Evolutionary conservation across 2,888 invertebrate species (phyloP).

Genomic region (Xylophagus ater): DNA sequence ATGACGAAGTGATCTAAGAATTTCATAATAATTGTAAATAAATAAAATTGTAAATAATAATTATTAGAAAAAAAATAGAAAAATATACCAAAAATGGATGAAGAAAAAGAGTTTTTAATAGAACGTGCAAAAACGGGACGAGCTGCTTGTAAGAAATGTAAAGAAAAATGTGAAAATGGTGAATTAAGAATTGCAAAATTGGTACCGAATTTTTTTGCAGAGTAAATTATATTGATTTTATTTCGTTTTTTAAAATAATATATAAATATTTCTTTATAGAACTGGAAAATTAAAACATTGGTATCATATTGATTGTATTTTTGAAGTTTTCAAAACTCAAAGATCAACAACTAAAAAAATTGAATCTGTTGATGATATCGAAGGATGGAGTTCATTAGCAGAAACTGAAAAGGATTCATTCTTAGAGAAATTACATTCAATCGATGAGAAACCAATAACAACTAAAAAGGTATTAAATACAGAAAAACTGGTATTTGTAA

Average conservation of each 20-base stretch:
- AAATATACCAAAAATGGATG: too few species aligned
- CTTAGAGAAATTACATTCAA: slow-evolving; percentile 25
- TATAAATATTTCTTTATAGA: slow-evolving; percentile 8
- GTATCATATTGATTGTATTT: slow-evolving; percentile 70
- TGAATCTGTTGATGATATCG: slow-evolving; percentile 65
- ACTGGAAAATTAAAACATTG: slow-evolving; percentile 69
- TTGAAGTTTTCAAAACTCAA: slow-evolving; percentile 68
- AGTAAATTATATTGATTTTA: background rate
- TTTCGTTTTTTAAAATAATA: background rate
- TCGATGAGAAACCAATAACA: background rate
- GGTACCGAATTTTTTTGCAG: slow-evolving; percentile 48
- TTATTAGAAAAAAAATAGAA: too few species aligned
- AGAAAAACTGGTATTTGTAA: background rate
- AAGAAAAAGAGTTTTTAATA: slow-evolving; percentile 52
- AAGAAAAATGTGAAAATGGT: slow-evolving; percentile 61
- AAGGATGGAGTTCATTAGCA: slow-evolving; percentile 57
- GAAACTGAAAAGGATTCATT: slow-evolving; percentile 57
- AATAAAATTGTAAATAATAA: slow-evolving; percentile 9
- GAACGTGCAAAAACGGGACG: slow-evolving; percentile 73
- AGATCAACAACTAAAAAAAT: slow-evolving; percentile 72
- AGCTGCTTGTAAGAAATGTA: slow-evolving; percentile 80
- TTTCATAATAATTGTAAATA: slow-evolving; percentile 5
- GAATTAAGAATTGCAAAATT: slow-evolving; percentile 66
- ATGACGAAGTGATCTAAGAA: too few species aligned
- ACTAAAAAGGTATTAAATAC: slow-evolving; percentile 3